A percentile compares a stretch with the other conserved stretches of the same genome.
Evolutionary conservation across 2,113 vertebrate genomes (phyloP).

Genomic region (Channa argus): DNA sequence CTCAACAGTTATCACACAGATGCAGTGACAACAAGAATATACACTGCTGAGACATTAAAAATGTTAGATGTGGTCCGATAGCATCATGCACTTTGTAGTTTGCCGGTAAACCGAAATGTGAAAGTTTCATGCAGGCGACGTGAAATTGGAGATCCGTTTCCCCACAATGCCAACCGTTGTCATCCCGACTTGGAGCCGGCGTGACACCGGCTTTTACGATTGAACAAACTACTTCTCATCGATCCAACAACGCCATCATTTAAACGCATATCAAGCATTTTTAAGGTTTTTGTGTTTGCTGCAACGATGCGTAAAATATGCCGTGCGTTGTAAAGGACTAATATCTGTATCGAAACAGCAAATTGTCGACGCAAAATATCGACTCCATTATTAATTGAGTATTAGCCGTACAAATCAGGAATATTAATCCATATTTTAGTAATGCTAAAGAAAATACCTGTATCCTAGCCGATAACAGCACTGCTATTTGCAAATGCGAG

Average conservation of each 20-base stretch:
- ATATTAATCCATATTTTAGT: not conserved
- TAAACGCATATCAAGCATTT: conserved; percentile 18
- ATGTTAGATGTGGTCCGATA: not conserved
- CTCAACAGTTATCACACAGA: conserved; percentile 12
- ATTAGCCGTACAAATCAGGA: conserved; percentile 4
- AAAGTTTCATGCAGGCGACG: conserved; percentile 45
- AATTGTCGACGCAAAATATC: conserved; percentile 26
- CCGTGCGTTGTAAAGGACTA: not conserved
- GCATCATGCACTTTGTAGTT: not conserved
- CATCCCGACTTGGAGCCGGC: conserved; percentile 56
- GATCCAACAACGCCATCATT: conserved; percentile 26
- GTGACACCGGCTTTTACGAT: conserved; percentile 54
- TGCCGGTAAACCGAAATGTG: not conserved
- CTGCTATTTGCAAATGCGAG: conserved; percentile 54
- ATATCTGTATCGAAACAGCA: conserved; percentile 25
- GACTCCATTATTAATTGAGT: conserved; percentile 19
- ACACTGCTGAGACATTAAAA: not conserved
- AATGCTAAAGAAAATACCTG: conserved; percentile 1
- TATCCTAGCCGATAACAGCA: conserved; percentile 32
- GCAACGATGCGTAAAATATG: not conserved
- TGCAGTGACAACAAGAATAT: conserved; percentile 11
- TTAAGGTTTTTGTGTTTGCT: not conserved
- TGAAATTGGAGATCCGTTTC: conserved; percentile 45
- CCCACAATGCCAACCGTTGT: conserved; percentile 66
- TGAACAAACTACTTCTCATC: conserved; percentile 59